A percentile compares a stretch with the other conserved stretches of the same genome.
Evolutionary conservation across 2,113 vertebrate species (phyloP).

Genomic region (Mobula hypostoma): DNA sequence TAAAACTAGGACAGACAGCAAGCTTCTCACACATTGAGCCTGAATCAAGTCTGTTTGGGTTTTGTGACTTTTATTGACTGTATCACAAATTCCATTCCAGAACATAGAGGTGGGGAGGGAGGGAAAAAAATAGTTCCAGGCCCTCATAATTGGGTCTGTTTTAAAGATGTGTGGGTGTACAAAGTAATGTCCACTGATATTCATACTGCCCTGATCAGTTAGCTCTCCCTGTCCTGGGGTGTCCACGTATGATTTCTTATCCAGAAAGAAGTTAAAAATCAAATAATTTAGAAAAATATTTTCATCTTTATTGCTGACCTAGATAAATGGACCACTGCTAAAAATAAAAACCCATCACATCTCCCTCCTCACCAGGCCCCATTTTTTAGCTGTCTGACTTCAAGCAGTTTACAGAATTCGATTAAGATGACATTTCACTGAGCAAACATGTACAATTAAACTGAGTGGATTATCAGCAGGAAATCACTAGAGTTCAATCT

Average conservation of each 20-base stretch:
- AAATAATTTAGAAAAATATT: not conserved
- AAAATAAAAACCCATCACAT: not conserved
- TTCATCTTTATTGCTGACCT: conserved; percentile 1
- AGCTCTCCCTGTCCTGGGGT: not conserved
- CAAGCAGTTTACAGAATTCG: no score
- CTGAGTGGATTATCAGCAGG: not conserved
- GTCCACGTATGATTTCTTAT: not conserved
- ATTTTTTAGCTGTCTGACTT: not conserved
- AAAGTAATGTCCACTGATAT: no score
- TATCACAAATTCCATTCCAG: not conserved
- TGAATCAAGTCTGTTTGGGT: not conserved
- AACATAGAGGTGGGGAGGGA: not conserved
- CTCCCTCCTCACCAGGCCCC: conserved; percentile 19
- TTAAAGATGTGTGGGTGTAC: not conserved
- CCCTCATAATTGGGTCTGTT: not conserved
- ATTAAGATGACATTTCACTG: not conserved
- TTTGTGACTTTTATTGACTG: not conserved
- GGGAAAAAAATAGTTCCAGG: not conserved
- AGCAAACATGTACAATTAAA: no score
- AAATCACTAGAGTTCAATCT: not conserved
- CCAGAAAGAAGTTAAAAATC: not conserved
- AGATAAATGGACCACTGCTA: not conserved
- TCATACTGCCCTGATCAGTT: not conserved
- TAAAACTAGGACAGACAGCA: not conserved
- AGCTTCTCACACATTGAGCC: not conserved